phyloP scores from a whole-genome alignment of 2,888 invertebrate genomes.

The Hyalella azteca region DNA sequence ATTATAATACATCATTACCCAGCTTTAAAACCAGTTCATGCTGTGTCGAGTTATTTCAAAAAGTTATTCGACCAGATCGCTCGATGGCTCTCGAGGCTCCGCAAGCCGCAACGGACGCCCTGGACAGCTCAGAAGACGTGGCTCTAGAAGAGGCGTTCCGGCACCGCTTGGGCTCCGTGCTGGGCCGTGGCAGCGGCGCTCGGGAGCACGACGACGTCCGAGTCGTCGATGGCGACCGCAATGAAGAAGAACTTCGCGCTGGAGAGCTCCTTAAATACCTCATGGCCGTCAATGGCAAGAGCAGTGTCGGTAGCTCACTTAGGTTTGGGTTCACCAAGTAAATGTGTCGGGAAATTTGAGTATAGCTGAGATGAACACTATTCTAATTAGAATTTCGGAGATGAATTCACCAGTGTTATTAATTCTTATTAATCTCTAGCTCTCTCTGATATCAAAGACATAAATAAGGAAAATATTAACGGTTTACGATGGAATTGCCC shows the following conservation, averaged over 20 bases:
- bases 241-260: conserved; percentile 41
- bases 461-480: too few relatives aligned
- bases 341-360: too few relatives aligned
- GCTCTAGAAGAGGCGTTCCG: conserved; percentile 24
- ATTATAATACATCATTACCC: too few relatives aligned
- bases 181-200: conserved; percentile 39
- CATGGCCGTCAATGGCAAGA: conserved; percentile 37
- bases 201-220: conserved; percentile 27
- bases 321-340: conserved; percentile 26
- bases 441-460: too few relatives aligned
- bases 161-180: conserved; percentile 8
- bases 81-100: neutral
- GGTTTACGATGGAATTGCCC: too few relatives aligned
- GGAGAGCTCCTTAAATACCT: conserved; percentile 48
- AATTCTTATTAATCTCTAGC: too few relatives aligned
- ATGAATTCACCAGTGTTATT: too few relatives aligned
- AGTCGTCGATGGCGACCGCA: conserved; percentile 27
- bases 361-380: too few relatives aligned
- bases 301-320: conserved; percentile 23
- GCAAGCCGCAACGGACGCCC: neutral
- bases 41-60: too few relatives aligned
- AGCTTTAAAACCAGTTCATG: too few relatives aligned
- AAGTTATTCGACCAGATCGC: too few relatives aligned
- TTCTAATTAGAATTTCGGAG: too few relatives aligned
- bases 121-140: neutral